phyloP scores from a whole-genome alignment of 2,888 invertebrate species.

The Rhagonycha fulva region DNA sequence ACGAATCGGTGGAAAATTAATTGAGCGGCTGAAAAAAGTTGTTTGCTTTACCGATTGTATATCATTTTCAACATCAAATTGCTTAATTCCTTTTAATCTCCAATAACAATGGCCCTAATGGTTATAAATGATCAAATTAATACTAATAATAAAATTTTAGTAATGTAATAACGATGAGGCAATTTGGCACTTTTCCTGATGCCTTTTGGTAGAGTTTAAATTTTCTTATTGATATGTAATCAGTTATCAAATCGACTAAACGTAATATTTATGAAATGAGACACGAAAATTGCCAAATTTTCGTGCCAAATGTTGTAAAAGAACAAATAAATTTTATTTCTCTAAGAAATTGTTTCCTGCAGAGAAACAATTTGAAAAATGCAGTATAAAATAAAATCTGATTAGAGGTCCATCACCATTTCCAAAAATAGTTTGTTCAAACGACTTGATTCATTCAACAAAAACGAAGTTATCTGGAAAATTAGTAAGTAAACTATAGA shows the following conservation, averaged over 20 bases:
- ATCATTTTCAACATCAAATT: neutral
- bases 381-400: neutral
- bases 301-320: neutral
- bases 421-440: neutral
- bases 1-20: neutral
- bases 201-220: neutral
- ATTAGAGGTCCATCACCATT: neutral
- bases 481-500: neutral
- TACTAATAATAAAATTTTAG: neutral
- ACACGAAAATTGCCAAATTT: neutral
- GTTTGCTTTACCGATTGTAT: neutral
- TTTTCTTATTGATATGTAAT: neutral
- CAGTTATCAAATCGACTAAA: neutral
- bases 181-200: neutral
- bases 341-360: constrained; percentile 23
- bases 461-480: neutral
- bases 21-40: neutral
- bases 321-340: constrained; percentile 24
- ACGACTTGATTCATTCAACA: neutral
- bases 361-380: constrained; percentile 25
- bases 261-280: neutral
- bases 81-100: neutral
- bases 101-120: neutral
- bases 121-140: neutral
- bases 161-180: neutral